phyloP scores from a whole-genome alignment of 2,113 vertebrate genomes.

The Gavia stellata region DNA sequence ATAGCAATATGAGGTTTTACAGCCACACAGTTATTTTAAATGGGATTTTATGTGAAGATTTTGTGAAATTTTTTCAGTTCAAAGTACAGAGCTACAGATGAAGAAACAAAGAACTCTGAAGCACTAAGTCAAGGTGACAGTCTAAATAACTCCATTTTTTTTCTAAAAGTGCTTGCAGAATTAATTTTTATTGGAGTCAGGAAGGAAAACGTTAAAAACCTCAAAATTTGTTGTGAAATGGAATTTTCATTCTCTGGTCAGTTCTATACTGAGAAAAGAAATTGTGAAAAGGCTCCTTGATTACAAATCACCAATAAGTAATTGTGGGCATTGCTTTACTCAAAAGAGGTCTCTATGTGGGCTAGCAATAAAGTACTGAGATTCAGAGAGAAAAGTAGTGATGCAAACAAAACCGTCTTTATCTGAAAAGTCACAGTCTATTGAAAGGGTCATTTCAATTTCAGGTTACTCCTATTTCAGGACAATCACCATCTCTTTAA shows the following conservation, averaged over 20 bases:
- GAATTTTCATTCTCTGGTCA: not conserved
- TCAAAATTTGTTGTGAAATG: not conserved
- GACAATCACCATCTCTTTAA: not conserved
- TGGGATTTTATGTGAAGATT: not conserved
- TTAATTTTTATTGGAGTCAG: not conserved
- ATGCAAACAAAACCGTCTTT: not conserved
- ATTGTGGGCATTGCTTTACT: not conserved
- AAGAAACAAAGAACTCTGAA: not conserved
- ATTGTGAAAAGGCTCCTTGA: not conserved
- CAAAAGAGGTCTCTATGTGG: not conserved
- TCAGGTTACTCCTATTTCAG: conserved; percentile 1
- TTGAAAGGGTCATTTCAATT: conserved; percentile 16
- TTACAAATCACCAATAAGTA: not conserved
- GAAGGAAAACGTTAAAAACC: not conserved
- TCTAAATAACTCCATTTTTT: not conserved
- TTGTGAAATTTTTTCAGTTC: not conserved
- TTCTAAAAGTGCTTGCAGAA: not conserved
- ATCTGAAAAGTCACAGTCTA: not conserved
- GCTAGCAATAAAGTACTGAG: not conserved
- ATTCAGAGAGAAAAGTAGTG: not conserved
- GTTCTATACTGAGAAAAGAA: not conserved
- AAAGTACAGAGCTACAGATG: not conserved
- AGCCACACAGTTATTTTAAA: not conserved
- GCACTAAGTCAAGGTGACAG: not conserved
- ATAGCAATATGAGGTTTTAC: not conserved